Evolutionary conservation across 2,888 invertebrate genomes (phyloP).

Genomic region (Alentia gelatinosa): DNA sequence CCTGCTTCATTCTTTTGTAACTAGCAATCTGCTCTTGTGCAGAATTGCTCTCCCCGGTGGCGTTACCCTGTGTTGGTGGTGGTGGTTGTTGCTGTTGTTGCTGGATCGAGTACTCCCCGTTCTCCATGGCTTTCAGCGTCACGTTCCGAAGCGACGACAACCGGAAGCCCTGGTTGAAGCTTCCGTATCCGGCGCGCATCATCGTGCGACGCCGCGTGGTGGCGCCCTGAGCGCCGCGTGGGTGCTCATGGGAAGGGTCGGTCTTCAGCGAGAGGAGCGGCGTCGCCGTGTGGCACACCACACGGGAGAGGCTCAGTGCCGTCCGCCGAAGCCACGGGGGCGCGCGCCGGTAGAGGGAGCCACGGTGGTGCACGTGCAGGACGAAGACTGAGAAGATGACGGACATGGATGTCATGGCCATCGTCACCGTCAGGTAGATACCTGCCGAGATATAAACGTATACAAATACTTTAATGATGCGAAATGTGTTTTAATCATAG

Average conservation of each 20-base stretch:
- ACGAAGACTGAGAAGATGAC: slow-evolving; percentile 76
- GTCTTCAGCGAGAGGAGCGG: neutral
- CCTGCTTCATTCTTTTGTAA: neutral
- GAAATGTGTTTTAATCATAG: too few species aligned
- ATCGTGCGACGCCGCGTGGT: neutral
- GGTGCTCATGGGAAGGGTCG: neutral
- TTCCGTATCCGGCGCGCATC: neutral
- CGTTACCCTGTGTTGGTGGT: neutral
- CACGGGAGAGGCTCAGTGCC: neutral
- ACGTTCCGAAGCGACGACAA: slow-evolving; percentile 42
- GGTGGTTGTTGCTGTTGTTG: neutral
- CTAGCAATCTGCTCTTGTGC: neutral
- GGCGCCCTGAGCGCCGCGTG: neutral
- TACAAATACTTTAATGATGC: too few species aligned
- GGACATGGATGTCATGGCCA: slow-evolving; percentile 77
- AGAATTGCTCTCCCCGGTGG: neutral
- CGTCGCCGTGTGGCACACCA: slow-evolving; percentile 15
- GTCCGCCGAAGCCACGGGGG: slow-evolving; percentile 69
- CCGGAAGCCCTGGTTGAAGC: slow-evolving; percentile 55
- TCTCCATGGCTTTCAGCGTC: slow-evolving; percentile 33
- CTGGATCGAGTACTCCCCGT: slow-evolving; percentile 16
- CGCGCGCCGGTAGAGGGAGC: slow-evolving; percentile 68
- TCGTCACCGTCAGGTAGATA: slow-evolving; percentile 77
- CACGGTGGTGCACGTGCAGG: slow-evolving; percentile 76
- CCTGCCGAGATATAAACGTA: too few species aligned